Conservation (phyloP, 2,888 invertebrate genomes). For the Stenoptilia bipunctidactyla region DNA sequence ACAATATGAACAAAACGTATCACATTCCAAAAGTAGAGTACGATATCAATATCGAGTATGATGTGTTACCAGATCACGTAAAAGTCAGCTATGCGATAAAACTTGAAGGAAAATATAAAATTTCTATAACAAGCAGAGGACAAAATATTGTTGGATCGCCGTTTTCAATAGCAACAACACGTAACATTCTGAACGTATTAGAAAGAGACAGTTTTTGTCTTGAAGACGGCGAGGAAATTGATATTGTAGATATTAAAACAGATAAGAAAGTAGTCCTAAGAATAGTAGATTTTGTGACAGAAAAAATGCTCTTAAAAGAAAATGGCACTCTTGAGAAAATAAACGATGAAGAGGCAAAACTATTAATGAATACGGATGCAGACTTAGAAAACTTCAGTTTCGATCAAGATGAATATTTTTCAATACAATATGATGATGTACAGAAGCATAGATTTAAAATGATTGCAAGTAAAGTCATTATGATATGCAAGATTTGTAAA, state of each 20-base stretch:
- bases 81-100: conserved; percentile 64
- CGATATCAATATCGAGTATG: conserved; percentile 63
- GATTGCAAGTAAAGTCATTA: conserved; percentile 34
- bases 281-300: conserved; percentile 68
- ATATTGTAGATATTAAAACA: conserved; percentile 50
- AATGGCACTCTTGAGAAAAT: conserved; percentile 62
- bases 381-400: conserved; percentile 17
- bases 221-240: conserved; percentile 62
- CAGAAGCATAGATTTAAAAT: conserved; percentile 31
- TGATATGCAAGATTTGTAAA: conserved; percentile 44
- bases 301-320: conserved; percentile 67
- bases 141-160: conserved; percentile 73
- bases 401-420: conserved; percentile 1
- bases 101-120: conserved; percentile 67
- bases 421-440: conserved; percentile 6
- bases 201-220: conserved; percentile 48
- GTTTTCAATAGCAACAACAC: conserved; percentile 56
- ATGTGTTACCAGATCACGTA: conserved; percentile 53
- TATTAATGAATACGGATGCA: conserved; percentile 38
- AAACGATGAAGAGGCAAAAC: conserved; percentile 50
- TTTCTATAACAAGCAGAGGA: conserved; percentile 68
- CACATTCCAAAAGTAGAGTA: conserved; percentile 57
- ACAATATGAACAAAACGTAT: conserved; percentile 58
- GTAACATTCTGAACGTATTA: conserved; percentile 39
- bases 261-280: conserved; percentile 61